Evolutionary conservation across 2,113 vertebrate genomes (phyloP), one percentile per base, ranked within the genome.

Genomic region (Colius striatus): DNA sequence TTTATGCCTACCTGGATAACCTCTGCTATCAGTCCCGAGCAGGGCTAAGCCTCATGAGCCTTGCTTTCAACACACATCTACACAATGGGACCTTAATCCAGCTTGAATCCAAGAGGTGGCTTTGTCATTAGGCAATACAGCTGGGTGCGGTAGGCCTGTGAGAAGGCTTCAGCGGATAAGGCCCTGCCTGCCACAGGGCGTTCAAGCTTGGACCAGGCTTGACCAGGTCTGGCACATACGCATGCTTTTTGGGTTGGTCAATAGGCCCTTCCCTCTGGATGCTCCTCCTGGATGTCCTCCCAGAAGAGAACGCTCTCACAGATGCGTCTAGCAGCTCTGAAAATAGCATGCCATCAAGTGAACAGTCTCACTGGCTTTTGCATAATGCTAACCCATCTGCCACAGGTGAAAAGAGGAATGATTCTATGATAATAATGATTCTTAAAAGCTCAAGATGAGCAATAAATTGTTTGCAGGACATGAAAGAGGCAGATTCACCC

Each of bases 31-130:
- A 58, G 71, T 83, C 47, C 75, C 2, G 6, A 80, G 63, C 16
- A 73, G 68, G 41, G 29, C 38, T 41, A 27, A 55, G 30, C 41
- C 48, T 48, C 9, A 2, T 0, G 36, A 94, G 84, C 62, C 47
- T 32, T 43, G 47, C 90, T 94, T 96, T 97, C 91, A 74, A 87
- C 90, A 96, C 45, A 8, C 32, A 15, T 38, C 43, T 29, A 41
- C 71, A 91, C 93, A 95, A 91, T 45, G 55, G 89, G 10, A 80
- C 62, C 51, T 83, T 84, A 93, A 90, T 71, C 79, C 51, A 0
- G 36, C 72, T 36, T 41, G 60, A 74, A 83, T 71, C 63, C 2
- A 1, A 54, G 30, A 10, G 8, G n/a, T 76, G 74, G 47, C 84
- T 89, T 87, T 15, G 13, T 11, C 87, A 58, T 73, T 32, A 87